Evolutionary conservation across 2,113 vertebrate species (phyloP).

Genomic region (Poeciliopsis turrubarensis): DNA sequence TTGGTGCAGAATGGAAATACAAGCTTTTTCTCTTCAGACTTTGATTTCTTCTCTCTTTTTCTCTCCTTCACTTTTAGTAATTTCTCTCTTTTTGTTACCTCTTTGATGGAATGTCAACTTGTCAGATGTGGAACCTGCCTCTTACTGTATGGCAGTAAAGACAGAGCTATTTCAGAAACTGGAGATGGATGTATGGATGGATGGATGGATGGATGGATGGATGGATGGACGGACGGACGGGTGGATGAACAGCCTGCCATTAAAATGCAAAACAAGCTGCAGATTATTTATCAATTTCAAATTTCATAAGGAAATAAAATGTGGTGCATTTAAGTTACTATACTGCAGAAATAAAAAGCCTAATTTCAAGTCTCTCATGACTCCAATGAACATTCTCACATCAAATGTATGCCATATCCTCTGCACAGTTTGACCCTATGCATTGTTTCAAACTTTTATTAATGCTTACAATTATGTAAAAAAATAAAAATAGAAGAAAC

Average conservation of each 20-base stretch:
- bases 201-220: neutral
- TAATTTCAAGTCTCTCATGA: too few relatives aligned
- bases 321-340: neutral
- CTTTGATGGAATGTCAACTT: neutral
- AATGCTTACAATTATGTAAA: neutral
- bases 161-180: neutral
- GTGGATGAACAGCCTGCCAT: neutral
- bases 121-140: neutral
- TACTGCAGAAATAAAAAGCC: neutral
- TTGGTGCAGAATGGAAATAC: neutral
- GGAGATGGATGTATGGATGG: too few relatives aligned
- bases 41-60: neutral
- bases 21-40: neutral
- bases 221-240: neutral
- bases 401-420: too few relatives aligned
- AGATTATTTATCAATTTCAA: slow-evolving; percentile 19
- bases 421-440: too few relatives aligned
- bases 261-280: slow-evolving; percentile 24
- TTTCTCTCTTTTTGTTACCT: neutral
- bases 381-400: too few relatives aligned
- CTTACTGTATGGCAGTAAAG: neutral
- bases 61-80: neutral
- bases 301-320: slow-evolving; percentile 20
- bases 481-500: neutral
- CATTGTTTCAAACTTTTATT: too few relatives aligned